Base-by-base conservation (phyloP, 2,113 vertebrate genomes). In the Hemiscyllium ocellatum region DNA sequence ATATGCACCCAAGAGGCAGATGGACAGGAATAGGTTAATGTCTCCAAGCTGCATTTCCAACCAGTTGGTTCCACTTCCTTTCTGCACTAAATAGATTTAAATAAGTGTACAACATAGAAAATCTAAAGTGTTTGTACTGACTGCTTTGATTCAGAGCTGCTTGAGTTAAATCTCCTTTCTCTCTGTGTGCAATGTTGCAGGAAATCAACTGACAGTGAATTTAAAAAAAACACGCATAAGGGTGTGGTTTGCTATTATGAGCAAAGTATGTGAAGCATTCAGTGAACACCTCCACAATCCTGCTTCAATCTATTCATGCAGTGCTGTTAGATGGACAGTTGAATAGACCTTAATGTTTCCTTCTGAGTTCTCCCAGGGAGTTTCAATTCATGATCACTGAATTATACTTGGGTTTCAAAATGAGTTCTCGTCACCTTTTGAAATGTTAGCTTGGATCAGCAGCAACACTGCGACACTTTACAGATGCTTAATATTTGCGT, bases 201-300 rank as follows among this genome's bases (percentile, higher is more conserved):
- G 37, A 68, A 42, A 70, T 52, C 93, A 70, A 33, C 37, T 47
- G 69, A 26, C 69, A 95, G 37, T 94, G 29, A 72, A 26, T 42
- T 29, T 24, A 61, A 61, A 61, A 86, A 42, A 69, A 69, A 26
- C 47, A 26, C 42, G 13, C 42, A 26, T 42, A 29, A 70, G 94
- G 69, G 69, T 50, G 94, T 26, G 69, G 24, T 15, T 50, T 29
- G 69, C 24, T 95, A 76, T 95, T 76, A 69, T 72, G 37, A 72
- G 94, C 93, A 22, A 94, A 70, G 66, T 94, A 94, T 94, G 93
- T 33, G 52, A 95, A 72, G 69, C 29, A 95, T 95, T 72, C 26
- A 1, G 19, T 17, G 22, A 52, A 72, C 42, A 50, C 94, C 47
- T 95, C 94, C 94, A 47, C 15, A 72, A 61, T 95, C 26, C 69